Percentiles rank a stretch among this genome's conserved stretches.
These are phyloP conservation scores for Anoura caudifer DNA, from an alignment of 2,113 vertebrate species.

Conservation along the genomic window DNA sequence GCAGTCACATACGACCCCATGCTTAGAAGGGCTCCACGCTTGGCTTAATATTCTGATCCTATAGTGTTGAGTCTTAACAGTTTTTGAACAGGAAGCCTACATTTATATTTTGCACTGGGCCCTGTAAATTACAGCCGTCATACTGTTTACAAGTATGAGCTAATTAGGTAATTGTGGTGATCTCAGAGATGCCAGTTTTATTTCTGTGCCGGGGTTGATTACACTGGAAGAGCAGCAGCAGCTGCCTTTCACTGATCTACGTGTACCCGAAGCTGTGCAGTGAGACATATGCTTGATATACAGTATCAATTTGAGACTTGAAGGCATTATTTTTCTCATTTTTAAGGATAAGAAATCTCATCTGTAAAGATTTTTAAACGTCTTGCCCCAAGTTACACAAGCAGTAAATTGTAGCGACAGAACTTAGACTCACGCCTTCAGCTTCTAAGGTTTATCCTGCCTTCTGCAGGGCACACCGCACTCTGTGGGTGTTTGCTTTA, in stretches of 20 bases:
- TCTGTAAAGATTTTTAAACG: neutral
- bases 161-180: neutral
- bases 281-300: neutral
- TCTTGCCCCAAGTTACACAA: neutral
- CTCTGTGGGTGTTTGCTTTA: neutral
- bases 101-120: neutral
- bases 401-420: neutral
- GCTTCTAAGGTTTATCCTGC: neutral
- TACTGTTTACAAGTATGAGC: neutral
- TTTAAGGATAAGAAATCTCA: conserved; percentile 27
- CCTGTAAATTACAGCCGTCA: neutral
- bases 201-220: neutral
- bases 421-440: neutral
- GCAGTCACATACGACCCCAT: neutral
- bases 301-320: neutral
- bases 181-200: neutral
- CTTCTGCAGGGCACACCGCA: neutral
- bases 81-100: neutral
- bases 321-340: neutral
- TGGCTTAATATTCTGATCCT: neutral
- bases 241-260: neutral
- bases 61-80: neutral
- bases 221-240: neutral
- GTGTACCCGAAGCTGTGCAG: neutral
- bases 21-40: neutral